Evolutionary conservation across 2,797 vertebrate species (phyloP), one percentile per base, ranked within the genome.

Genomic region (Poliocrania exsul): DNA sequence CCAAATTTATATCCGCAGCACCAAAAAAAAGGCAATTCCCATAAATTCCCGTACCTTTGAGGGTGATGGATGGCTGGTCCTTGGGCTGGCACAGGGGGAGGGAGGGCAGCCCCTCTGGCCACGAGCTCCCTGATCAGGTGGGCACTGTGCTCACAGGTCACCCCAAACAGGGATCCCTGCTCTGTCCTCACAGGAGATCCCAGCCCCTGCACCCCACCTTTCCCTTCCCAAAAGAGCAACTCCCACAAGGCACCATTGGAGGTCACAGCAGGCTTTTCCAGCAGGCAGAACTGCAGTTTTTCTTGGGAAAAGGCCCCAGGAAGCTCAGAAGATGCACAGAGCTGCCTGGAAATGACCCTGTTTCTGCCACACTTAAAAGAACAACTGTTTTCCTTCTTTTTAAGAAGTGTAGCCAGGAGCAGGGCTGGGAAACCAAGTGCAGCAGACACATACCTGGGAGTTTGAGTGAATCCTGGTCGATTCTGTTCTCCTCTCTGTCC

Each of bases 371-470:
- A 25, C 29, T 65, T 26, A 8, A 37, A 23, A 47, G 14, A n/a
- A 13, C 1, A 13, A 1, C 5, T 13, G 2, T 47, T 12, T 35
- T 51, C 11, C n/a, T 57, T 49, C 21, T 47, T 38, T 62, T 38
- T 7, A 57, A 58, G 67, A 73, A 25, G 38, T 11, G 24, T 23
- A 61, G 60, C 56, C 42, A 31, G 8, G 17, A 78, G 56, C 38
- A 17, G 16, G 31, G 37, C 49, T 61, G 37, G 40, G 51, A 57
- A 72, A 49, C 25, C 51, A 42, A 54, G 50, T 54, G 13, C 40
- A 38, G 70, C 50, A 51, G 73, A 14, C 37, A 44, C 92, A 3
- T 98, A 99, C 99, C 99, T 93, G 98, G 97, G 29, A 96, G 94
- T 94, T 98, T 97, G 69, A 96, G 93, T 0, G 86, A 74, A 73